phyloP scores from a whole-genome alignment of 2,888 invertebrate species.

The Julus scanicus region DNA sequence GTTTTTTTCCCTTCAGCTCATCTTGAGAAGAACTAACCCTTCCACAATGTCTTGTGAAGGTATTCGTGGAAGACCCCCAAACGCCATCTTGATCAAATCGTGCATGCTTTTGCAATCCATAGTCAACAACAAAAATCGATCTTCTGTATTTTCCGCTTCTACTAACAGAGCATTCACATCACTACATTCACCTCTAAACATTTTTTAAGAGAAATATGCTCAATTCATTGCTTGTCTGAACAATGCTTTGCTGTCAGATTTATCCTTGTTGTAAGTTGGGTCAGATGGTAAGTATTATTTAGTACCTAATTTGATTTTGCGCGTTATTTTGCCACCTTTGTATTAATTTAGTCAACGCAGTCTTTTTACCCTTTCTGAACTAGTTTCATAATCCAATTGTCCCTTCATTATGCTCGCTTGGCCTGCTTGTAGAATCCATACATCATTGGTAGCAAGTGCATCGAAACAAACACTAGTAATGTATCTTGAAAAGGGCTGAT shows the following conservation, averaged over 20 bases:
- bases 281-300: conserved; percentile 1
- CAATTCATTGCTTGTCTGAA: not conserved
- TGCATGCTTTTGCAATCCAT: not conserved
- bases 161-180: not conserved
- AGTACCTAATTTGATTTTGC: not conserved
- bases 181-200: not conserved
- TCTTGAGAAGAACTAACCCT: no score
- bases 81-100: conserved; percentile 1
- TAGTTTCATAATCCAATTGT: not conserved
- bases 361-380: not conserved
- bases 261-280: not conserved
- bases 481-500: not conserved
- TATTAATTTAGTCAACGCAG: not conserved
- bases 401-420: not conserved
- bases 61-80: not conserved
- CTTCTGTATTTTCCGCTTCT: not conserved
- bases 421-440: not conserved
- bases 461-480: not conserved
- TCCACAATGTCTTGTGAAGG: not conserved
- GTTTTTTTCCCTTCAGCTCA: no score
- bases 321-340: not conserved
- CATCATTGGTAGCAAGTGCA: not conserved
- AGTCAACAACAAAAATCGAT: conserved; percentile 10
- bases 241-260: not conserved
- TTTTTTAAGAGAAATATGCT: not conserved